Evolutionary conservation across 2,113 vertebrate genomes (phyloP).

Genomic region (Megaceryle maxima): DNA sequence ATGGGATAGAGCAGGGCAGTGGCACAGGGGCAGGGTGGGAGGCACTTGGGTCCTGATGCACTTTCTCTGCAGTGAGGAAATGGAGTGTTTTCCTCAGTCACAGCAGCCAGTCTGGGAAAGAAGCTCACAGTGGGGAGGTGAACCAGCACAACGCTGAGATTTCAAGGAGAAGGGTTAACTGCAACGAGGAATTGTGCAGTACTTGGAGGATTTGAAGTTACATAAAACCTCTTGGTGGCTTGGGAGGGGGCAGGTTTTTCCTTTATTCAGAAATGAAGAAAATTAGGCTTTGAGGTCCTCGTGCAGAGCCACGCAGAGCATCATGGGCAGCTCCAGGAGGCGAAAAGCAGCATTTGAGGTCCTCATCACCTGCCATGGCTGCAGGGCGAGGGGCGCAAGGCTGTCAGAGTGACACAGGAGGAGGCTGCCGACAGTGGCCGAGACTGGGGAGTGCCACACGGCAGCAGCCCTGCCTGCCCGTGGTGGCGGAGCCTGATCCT

Average conservation of each 20-base stretch:
- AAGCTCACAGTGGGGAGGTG: not conserved
- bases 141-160: not conserved
- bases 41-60: fast-evolving
- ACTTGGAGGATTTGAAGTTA: not conserved
- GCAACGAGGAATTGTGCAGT: not conserved
- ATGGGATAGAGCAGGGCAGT: not conserved
- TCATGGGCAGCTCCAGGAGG: not conserved
- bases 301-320: not conserved
- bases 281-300: not conserved
- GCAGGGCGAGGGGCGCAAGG: not conserved
- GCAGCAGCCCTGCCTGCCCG: not conserved
- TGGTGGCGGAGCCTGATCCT: not conserved
- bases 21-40: not conserved
- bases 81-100: not conserved
- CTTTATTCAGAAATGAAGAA: not conserved
- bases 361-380: not conserved
- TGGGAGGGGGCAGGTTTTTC: not conserved
- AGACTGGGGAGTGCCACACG: not conserved
- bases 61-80: not conserved
- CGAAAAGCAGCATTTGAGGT: not conserved
- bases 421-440: fast-evolving
- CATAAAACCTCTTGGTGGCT: not conserved
- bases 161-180: not conserved
- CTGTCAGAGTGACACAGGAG: not conserved
- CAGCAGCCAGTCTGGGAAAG: not conserved